Conservation (phyloP, 2,888 invertebrate genomes). For the Chydorus sphaericus region DNA sequence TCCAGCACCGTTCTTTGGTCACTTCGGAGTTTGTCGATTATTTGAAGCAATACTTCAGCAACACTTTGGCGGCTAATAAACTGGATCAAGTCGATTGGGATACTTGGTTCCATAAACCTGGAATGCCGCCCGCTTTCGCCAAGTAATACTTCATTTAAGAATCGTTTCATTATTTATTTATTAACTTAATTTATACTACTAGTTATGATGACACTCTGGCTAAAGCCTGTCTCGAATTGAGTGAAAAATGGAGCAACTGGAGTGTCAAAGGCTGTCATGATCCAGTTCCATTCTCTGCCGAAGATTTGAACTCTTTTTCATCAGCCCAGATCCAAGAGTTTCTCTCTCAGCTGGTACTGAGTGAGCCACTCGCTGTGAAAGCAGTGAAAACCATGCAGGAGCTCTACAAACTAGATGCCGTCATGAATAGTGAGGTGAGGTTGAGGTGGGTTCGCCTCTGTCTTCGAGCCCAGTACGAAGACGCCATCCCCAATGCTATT, state of each 20-base stretch:
- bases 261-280: conserved; percentile 17
- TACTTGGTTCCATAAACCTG: conserved; percentile 60
- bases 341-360: conserved; percentile 46
- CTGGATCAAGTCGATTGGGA: conserved; percentile 64
- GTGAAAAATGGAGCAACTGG: conserved; percentile 40
- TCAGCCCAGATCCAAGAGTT: conserved; percentile 52
- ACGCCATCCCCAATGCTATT: conserved; percentile 49
- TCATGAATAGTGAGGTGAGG: conserved; percentile 62
- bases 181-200: conserved; percentile 18
- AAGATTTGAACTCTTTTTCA: conserved; percentile 41
- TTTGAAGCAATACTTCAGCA: conserved; percentile 48
- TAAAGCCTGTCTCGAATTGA: conserved; percentile 42
- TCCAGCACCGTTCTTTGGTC: conserved; percentile 64
- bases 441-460: conserved; percentile 55
- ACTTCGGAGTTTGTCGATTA: conserved; percentile 62
- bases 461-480: conserved; percentile 52
- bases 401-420: conserved; percentile 45
- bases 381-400: conserved; percentile 45
- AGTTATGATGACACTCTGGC: conserved; percentile 54
- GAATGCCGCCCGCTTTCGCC: conserved; percentile 80
- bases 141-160: conserved; percentile 44
- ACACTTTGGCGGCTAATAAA: conserved; percentile 29
- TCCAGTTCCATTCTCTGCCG: conserved; percentile 30
- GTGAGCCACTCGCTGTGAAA: conserved; percentile 35
- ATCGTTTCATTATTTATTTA: neutral